These are phyloP conservation scores for Stratiomys singularior DNA, from an alignment of 2,888 invertebrate genomes.

Conservation along the genomic window DNA sequence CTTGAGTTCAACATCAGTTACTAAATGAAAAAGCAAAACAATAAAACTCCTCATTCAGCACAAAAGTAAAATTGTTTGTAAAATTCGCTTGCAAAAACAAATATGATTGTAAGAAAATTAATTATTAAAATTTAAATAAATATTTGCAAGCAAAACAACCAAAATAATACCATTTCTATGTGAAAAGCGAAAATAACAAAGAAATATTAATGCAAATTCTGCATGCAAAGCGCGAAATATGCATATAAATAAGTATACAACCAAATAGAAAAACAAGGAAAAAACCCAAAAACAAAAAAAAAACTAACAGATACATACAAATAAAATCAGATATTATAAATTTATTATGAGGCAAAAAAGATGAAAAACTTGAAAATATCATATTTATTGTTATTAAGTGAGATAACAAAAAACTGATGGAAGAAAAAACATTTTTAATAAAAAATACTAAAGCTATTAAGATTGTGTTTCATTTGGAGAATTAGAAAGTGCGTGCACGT, in stretches of 20 bases:
- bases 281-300: too few relatives aligned
- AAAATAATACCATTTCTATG: conserved; percentile 17
- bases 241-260: conserved; percentile 5
- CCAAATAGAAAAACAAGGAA: neutral
- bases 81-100: conserved; percentile 37
- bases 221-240: conserved; percentile 22
- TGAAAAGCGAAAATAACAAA: neutral
- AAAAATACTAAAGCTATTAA: neutral
- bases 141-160: neutral
- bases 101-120: neutral
- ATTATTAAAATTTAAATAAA: neutral
- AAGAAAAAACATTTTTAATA: conserved; percentile 27
- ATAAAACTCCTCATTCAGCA: too few relatives aligned
- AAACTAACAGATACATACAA: neutral
- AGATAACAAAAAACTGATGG: neutral
- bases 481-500: too few relatives aligned
- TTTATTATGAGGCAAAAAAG: conserved; percentile 37
- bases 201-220: conserved; percentile 1
- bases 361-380: conserved; percentile 16
- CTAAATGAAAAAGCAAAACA: too few relatives aligned
- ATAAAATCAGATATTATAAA: conserved; percentile 26
- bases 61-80: neutral
- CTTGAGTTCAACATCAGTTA: too few relatives aligned
- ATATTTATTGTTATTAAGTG: conserved; percentile 40
- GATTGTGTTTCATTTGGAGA: too few relatives aligned